Conservation (phyloP, 2,113 vertebrate genomes). For the Psittacara wagleri region DNA sequence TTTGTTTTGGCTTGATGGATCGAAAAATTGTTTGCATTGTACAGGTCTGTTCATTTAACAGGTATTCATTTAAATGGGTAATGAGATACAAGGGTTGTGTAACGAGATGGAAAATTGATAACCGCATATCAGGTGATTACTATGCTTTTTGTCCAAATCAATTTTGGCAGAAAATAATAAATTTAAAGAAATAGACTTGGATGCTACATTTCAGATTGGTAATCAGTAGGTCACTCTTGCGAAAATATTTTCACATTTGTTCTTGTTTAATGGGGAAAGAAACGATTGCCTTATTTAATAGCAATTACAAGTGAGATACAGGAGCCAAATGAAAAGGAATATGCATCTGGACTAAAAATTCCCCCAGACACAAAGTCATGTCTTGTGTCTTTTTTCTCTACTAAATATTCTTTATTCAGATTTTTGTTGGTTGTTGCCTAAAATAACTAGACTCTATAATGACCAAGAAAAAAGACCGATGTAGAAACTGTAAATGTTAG, state of each 20-base stretch:
- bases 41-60: constrained; percentile 55
- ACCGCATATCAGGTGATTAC: constrained; percentile 49
- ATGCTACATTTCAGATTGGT: neutral
- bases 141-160: constrained; percentile 59
- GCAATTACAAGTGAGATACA: neutral
- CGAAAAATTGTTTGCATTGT: constrained; percentile 49
- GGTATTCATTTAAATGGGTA: constrained; percentile 64
- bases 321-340: neutral
- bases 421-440: neutral
- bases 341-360: neutral
- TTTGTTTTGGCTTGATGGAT: constrained; percentile 61
- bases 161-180: constrained; percentile 68
- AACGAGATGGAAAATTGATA: constrained; percentile 71
- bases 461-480: neutral
- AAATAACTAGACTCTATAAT: neutral
- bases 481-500: neutral
- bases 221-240: constrained; percentile 43
- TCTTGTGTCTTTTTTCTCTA: neutral
- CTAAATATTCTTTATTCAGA: neutral
- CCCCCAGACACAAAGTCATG: neutral
- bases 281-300: constrained; percentile 2
- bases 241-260: constrained; percentile 48
- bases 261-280: constrained; percentile 22
- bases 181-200: constrained; percentile 51
- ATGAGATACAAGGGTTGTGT: constrained; percentile 62